Percentiles rank a stretch among this genome's conserved stretches.
These are phyloP conservation scores for Hippocampus guttulatus DNA, from an alignment of 2,113 vertebrate genomes.

Conservation along the genomic window DNA sequence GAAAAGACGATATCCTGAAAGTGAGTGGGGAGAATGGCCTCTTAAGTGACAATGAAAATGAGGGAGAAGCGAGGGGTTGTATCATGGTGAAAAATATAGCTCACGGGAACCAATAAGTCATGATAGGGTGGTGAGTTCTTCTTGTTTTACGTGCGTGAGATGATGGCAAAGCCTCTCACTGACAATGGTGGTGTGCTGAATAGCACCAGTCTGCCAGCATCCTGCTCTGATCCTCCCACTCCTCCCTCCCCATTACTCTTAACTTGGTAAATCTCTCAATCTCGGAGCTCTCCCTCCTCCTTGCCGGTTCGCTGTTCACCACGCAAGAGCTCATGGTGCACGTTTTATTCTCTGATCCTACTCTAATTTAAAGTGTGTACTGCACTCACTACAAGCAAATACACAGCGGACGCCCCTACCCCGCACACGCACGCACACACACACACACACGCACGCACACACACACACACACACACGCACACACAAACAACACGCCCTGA, in stretches of 20 bases:
- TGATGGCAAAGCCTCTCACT: conserved; percentile 48
- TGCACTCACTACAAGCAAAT: not conserved
- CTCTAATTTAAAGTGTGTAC: conserved; percentile 8
- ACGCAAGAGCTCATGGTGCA: conserved; percentile 6
- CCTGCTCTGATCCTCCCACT: conserved; percentile 44
- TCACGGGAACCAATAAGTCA: conserved; percentile 48
- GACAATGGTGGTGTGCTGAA: conserved; percentile 38
- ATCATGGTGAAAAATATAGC: conserved; percentile 19
- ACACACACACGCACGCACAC: not conserved
- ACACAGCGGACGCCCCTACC: not conserved
- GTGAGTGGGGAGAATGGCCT: conserved; percentile 8
- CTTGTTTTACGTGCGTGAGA: conserved; percentile 52
- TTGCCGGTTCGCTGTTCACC: conserved; percentile 14
- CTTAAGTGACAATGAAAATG: conserved; percentile 19
- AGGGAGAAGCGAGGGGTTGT: conserved; percentile 27
- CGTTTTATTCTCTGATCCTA: not conserved
- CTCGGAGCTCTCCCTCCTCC: conserved; percentile 23
- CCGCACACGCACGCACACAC: not conserved
- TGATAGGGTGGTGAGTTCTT: conserved; percentile 45
- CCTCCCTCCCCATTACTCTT: conserved; percentile 34
- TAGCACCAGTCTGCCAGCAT: conserved; percentile 39
- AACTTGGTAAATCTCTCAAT: conserved; percentile 30
- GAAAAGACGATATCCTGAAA: conserved; percentile 10
- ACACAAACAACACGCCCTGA: not conserved
- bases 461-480: not conserved